Percentiles rank a stretch among this genome's conserved stretches.
phyloP scores from a whole-genome alignment of 2,888 invertebrate genomes.

The Standfussiana lucernea region DNA sequence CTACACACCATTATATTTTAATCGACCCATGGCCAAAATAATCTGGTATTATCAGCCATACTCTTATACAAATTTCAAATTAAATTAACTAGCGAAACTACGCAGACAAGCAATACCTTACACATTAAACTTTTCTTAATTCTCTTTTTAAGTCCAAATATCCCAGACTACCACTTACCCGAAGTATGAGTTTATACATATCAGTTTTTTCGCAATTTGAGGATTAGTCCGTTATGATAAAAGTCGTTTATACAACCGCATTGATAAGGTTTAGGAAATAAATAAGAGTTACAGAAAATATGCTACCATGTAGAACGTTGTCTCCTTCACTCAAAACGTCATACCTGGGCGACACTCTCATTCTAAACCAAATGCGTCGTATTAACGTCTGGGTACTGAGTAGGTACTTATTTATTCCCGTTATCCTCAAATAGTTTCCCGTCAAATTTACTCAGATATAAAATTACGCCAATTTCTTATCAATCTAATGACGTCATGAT shows the following conservation, averaged over 20 bases:
- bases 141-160: background rate
- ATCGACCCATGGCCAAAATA: conserved; percentile 10
- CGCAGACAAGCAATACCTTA: background rate
- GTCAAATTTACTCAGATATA: background rate
- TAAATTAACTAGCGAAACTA: background rate
- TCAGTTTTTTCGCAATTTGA: background rate
- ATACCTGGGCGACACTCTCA: background rate
- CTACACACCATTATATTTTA: conserved; percentile 20
- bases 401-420: background rate
- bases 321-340: background rate
- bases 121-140: background rate
- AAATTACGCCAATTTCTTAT: conserved; percentile 26
- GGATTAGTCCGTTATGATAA: conserved; percentile 1
- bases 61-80: background rate
- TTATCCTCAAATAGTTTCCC: background rate
- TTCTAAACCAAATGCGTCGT: background rate
- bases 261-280: background rate
- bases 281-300: background rate
- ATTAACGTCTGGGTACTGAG: background rate
- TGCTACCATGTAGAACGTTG: background rate
- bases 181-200: background rate
- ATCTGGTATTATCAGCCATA: background rate
- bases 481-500: conserved; percentile 18
- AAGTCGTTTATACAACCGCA: background rate
- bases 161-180: background rate